phyloP scores from a whole-genome alignment of 2,113 vertebrate species.

The Clarias batrachus region DNA sequence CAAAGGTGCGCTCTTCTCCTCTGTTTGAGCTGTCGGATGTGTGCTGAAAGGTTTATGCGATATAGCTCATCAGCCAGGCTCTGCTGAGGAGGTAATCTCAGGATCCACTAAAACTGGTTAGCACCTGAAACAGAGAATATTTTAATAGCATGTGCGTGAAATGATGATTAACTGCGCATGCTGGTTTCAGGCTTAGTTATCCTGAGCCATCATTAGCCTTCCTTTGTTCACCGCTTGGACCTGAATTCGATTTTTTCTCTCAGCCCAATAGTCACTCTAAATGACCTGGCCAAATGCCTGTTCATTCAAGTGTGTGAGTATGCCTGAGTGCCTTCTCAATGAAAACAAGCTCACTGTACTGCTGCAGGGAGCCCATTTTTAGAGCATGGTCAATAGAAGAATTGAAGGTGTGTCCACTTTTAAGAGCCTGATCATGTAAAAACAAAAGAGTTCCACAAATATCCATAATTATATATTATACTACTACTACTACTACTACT shows the following conservation, averaged over 20 bases:
- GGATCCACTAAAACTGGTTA: neutral
- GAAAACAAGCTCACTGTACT: slow-evolving; percentile 36
- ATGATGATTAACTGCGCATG: slow-evolving; percentile 21
- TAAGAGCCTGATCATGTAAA: neutral
- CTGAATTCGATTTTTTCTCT: slow-evolving; percentile 36
- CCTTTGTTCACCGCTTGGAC: slow-evolving; percentile 45
- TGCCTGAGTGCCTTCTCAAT: slow-evolving; percentile 45
- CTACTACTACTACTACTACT: neutral
- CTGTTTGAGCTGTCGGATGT: slow-evolving; percentile 48
- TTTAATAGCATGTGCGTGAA: slow-evolving; percentile 34
- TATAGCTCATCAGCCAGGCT: slow-evolving; percentile 39
- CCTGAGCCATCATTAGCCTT: slow-evolving; percentile 35
- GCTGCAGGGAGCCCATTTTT: slow-evolving; percentile 21
- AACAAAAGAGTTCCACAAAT: neutral
- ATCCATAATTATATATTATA: neutral
- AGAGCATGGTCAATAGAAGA: slow-evolving; percentile 29
- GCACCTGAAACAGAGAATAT: slow-evolving; percentile 26
- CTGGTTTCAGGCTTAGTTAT: slow-evolving; percentile 10
- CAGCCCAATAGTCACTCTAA: slow-evolving; percentile 40
- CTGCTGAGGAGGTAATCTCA: slow-evolving; percentile 27
- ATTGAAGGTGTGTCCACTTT: slow-evolving; percentile 15
- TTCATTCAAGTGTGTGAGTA: slow-evolving; percentile 48
- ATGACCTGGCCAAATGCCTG: slow-evolving; percentile 49
- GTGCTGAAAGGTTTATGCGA: slow-evolving; percentile 43
- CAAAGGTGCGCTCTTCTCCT: slow-evolving; percentile 50